Evolutionary conservation across 2,888 invertebrate species (phyloP).

Genomic region (Balanococcus diminutus): DNA sequence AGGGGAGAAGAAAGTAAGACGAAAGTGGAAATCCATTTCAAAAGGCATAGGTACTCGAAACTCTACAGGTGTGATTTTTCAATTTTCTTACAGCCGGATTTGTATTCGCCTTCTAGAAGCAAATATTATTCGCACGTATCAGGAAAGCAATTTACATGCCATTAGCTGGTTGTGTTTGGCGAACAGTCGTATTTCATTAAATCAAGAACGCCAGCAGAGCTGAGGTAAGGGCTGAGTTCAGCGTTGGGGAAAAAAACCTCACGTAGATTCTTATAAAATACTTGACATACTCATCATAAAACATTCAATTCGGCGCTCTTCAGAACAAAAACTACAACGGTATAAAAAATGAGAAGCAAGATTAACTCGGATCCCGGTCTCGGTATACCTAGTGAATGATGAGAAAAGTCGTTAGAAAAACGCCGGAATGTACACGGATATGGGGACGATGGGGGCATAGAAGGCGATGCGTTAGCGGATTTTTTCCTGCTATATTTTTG

Average conservation of each 20-base stretch:
- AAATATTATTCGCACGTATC: conserved; percentile 38
- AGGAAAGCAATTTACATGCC: conserved; percentile 37
- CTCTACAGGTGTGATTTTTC: conserved; percentile 40
- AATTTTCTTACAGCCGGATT: background rate
- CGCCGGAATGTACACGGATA: conserved; percentile 9
- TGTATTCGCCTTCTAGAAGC: background rate
- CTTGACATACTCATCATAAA: conserved; percentile 40
- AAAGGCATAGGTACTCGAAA: background rate
- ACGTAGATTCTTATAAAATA: conserved; percentile 39
- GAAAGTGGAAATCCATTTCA: background rate
- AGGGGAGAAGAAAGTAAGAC: background rate
- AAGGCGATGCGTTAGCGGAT: background rate
- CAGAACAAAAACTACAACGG: conserved; percentile 34
- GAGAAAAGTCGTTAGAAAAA: conserved; percentile 42
- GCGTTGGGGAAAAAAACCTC: conserved; percentile 17
- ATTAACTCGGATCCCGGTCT: conserved; percentile 10
- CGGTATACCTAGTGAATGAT: background rate
- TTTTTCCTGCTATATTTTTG: background rate
- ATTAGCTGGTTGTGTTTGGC: conserved; percentile 30
- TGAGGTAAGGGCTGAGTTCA: background rate
- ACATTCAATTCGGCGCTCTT: conserved; percentile 45
- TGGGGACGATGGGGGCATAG: background rate
- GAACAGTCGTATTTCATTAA: conserved; percentile 36
- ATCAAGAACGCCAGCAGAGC: background rate
- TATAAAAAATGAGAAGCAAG: conserved; percentile 31